Percentiles rank a stretch among this genome's conserved stretches.
These are phyloP conservation scores for Cyprinus carpio DNA, from an alignment of 2,113 vertebrate genomes.

Conservation along the genomic window DNA sequence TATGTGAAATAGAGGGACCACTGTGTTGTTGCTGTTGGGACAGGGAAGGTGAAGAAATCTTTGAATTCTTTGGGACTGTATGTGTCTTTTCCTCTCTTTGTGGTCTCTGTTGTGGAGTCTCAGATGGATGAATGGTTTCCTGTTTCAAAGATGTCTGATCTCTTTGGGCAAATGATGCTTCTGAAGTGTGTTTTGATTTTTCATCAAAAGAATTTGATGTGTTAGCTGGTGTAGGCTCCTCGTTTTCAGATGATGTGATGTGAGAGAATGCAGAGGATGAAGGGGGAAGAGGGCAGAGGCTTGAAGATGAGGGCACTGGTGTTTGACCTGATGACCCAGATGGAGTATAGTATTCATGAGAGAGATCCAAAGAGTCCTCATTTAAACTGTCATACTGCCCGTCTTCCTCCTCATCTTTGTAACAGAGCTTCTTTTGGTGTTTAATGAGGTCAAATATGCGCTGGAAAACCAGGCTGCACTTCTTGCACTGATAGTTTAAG, in stretches of 20 bases:
- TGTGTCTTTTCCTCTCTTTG: conserved; percentile 83
- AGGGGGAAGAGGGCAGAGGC: conserved; percentile 85
- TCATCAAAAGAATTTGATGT: conserved; percentile 84
- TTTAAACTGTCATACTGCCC: conserved; percentile 97
- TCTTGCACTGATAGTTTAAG: conserved; percentile 98
- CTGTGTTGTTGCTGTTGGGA: conserved; percentile 87
- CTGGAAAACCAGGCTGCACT: conserved; percentile 97
- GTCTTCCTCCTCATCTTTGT: conserved; percentile 98
- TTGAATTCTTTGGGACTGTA: conserved; percentile 80
- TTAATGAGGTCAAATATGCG: conserved; percentile 99
- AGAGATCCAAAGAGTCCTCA: conserved; percentile 93
- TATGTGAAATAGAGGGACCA: conserved; percentile 82
- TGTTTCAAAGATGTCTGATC: conserved; percentile 91
- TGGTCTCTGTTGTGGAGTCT: conserved; percentile 77
- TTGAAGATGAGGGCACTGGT: conserved; percentile 89
- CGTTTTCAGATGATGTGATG: conserved; percentile 83
- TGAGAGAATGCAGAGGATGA: conserved; percentile 81
- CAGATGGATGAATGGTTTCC: conserved; percentile 81
- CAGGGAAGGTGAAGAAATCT: conserved; percentile 83
- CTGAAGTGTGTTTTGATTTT: conserved; percentile 90
- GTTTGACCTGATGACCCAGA: conserved; percentile 97
- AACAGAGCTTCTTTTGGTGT: conserved; percentile 99
- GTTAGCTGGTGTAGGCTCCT: conserved; percentile 82
- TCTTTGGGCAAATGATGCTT: conserved; percentile 82
- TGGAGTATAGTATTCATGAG: conserved; percentile 89